Evolutionary conservation across 2,888 invertebrate species (phyloP).

Genomic region (Lapara coniferarum): DNA sequence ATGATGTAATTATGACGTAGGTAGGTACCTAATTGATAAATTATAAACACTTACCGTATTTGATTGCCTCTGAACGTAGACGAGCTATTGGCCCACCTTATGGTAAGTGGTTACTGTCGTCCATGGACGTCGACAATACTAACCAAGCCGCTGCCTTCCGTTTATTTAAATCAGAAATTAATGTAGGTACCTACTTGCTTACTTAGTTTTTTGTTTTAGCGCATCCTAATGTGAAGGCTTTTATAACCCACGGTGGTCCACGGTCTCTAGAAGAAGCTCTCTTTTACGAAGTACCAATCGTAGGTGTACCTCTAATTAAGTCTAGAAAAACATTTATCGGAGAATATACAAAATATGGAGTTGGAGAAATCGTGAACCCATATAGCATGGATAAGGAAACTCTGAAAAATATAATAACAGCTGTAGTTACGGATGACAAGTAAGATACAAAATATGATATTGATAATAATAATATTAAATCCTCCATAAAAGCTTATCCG

Average conservation of each 20-base stretch:
- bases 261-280: constrained; percentile 77
- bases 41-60: too few relatives aligned
- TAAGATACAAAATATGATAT: constrained; percentile 44
- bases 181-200: too few relatives aligned
- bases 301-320: constrained; percentile 68
- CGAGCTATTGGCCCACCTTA: too few relatives aligned
- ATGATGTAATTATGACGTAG: too few relatives aligned
- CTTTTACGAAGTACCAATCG: constrained; percentile 70
- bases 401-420: constrained; percentile 55
- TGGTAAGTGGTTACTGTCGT: too few relatives aligned
- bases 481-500: too few relatives aligned
- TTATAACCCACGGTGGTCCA: constrained; percentile 72
- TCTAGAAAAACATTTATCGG: constrained; percentile 67
- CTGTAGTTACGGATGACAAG: constrained; percentile 59
- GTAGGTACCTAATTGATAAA: too few relatives aligned
- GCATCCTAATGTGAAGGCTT: constrained; percentile 73
- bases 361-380: constrained; percentile 69
- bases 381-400: constrained; percentile 65
- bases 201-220: constrained; percentile 49
- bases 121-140: too few relatives aligned
- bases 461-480: too few relatives aligned
- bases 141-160: too few relatives aligned
- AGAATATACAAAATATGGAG: constrained; percentile 65
- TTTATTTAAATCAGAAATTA: too few relatives aligned
- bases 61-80: too few relatives aligned